These are phyloP conservation scores for Egretta garzetta DNA, from an alignment of 2,113 vertebrate species.

Conservation along the genomic window DNA sequence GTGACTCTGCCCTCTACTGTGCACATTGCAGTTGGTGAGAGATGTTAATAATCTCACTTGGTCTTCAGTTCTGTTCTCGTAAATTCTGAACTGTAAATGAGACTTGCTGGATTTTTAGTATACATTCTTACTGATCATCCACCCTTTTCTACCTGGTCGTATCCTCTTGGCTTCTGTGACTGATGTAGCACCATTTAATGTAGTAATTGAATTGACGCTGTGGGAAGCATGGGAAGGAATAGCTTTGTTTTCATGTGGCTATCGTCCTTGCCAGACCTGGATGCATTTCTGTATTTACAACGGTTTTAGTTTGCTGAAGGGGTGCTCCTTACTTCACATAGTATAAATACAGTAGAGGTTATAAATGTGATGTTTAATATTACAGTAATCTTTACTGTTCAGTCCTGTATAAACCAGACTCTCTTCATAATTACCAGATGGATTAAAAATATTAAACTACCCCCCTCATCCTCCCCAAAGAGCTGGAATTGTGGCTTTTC, in stretches of 20 bases:
- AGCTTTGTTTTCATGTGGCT: neutral
- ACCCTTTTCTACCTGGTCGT: neutral
- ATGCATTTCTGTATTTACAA: neutral
- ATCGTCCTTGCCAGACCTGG: neutral
- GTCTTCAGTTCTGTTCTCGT: neutral
- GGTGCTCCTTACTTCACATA: neutral
- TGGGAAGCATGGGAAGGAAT: neutral
- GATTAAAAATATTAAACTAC: neutral
- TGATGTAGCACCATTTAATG: neutral
- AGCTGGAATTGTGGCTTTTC: neutral
- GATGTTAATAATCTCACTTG: neutral
- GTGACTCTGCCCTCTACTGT: neutral
- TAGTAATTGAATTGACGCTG: neutral
- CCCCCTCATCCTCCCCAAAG: accelerated
- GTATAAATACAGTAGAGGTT: neutral
- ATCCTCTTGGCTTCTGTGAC: neutral
- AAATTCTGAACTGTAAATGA: neutral
- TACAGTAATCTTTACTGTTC: neutral
- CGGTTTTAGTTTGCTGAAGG: neutral
- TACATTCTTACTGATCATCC: neutral
- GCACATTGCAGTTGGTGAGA: neutral
- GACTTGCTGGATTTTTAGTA: neutral
- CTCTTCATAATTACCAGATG: neutral
- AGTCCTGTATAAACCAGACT: neutral
- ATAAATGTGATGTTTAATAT: neutral